Conservation (phyloP, 2,113 vertebrate genomes). For the Leucoraja erinaceus region DNA sequence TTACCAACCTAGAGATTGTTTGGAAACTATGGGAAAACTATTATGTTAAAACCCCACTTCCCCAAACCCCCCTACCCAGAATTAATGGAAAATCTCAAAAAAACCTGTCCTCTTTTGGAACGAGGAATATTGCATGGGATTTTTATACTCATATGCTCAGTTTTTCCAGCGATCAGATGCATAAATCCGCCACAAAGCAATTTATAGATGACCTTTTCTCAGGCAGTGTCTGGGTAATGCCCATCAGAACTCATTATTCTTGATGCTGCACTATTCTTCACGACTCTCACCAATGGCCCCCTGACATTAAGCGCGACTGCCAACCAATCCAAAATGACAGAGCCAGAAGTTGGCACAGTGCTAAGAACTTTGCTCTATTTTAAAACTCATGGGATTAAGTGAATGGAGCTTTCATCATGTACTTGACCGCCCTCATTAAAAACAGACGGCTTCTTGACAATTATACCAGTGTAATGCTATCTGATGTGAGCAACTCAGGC, state of each 20-base stretch:
- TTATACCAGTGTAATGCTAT: conserved; percentile 30
- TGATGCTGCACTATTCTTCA: background rate
- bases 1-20: background rate
- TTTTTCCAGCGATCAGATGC: background rate
- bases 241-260: background rate
- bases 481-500: conserved; percentile 19
- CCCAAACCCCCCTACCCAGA: background rate
- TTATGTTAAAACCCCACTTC: background rate
- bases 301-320: conserved; percentile 5
- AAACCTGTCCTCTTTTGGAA: background rate
- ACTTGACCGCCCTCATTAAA: conserved; percentile 22
- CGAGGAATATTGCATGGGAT: background rate
- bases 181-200: background rate
- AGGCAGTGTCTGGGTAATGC: background rate
- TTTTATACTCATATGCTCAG: background rate
- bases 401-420: conserved; percentile 29
- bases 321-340: background rate
- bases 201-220: conserved; percentile 11
- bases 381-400: conserved; percentile 29
- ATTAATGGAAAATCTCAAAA: background rate
- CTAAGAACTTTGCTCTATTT: conserved; percentile 21
- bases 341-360: background rate
- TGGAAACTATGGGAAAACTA: background rate
- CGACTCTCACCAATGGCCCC: background rate
- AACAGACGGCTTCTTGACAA: conserved; percentile 18